Evolutionary conservation across 2,888 invertebrate species (phyloP), one percentile per base, ranked within the genome.

Genomic region (Rhorus exstirpatorius): DNA sequence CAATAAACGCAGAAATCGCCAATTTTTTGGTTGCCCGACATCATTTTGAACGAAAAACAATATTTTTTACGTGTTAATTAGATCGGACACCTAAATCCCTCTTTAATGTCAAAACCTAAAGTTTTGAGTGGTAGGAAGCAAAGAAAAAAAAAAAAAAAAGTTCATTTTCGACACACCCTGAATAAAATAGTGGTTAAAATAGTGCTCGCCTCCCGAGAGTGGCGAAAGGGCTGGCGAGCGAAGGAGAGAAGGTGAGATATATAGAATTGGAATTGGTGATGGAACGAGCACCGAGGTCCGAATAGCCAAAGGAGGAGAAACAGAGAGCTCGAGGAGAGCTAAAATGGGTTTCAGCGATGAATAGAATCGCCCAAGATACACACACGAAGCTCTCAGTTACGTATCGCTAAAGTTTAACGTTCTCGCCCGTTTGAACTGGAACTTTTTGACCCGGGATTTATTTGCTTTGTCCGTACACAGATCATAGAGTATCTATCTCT

Each of bases 391-490:
- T 35, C 35, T n/a, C n/a, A n/a, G n/a, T n/a, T 71, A 68, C 71
- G 78, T 85, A 86, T 86, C 84, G 85, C 58, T 71, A 74, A 87
- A 86, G 81, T 87, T 85, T 63, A 63, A 74, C 58, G 38, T 72
- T 65, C 60, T 68, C 44, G 53, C 63, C 84, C 80, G 81, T 86
- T 86, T 83, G 65, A 81, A 46, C 60, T 58, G 38, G 24, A 85
- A 84, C 86, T 86, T 86, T 86, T 86, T 82, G 79, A 84, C 83
- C 76, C 46, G 21, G 75, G 83, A 85, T 85, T 87, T 87, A 87
- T 87, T 84, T 84, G 81, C 83, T 81, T 83, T 63, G 46, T 21
- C 17, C 41, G 51, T 46, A 44, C 55, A 26, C n/a, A n/a, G n/a
- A n/a, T n/a, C n/a, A n/a, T n/a, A 38, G n/a, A 19, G 49, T 44